Conservation (phyloP, 2,113 vertebrate genomes). For the Gymnocephalus cernua region DNA sequence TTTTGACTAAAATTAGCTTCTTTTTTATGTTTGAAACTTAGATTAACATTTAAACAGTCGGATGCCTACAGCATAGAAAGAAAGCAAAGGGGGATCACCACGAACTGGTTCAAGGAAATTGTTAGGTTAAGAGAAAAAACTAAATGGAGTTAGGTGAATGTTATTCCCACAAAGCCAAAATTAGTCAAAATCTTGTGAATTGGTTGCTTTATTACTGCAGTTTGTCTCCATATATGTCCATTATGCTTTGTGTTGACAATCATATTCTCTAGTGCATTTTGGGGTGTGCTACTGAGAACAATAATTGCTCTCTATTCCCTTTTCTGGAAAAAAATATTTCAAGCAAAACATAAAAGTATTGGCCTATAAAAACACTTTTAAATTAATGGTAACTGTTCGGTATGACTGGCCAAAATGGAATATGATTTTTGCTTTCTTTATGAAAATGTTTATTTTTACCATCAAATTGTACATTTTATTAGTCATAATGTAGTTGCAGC, state of each 20-base stretch:
- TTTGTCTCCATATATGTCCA: slow-evolving; percentile 42
- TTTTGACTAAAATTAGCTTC: slow-evolving; percentile 21
- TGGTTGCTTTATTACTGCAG: slow-evolving; percentile 38
- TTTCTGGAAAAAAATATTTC: background rate
- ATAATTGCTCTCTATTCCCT: slow-evolving; percentile 1
- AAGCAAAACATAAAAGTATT: background rate
- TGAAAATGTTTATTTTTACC: slow-evolving; percentile 2
- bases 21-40: slow-evolving; percentile 33
- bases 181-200: slow-evolving; percentile 12
- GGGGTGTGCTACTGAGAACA: slow-evolving; percentile 18
- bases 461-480: slow-evolving; percentile 1
- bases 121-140: background rate
- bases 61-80: background rate
- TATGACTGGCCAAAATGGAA: background rate
- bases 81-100: background rate
- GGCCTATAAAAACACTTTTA: background rate
- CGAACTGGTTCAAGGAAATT: slow-evolving; percentile 4
- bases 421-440: background rate
- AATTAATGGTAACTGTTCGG: background rate
- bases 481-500: background rate
- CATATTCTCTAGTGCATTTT: slow-evolving; percentile 29
- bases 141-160: slow-evolving; percentile 21
- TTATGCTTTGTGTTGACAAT: slow-evolving; percentile 67
- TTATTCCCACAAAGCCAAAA: slow-evolving; percentile 43
- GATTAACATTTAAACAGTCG: slow-evolving; percentile 21